phyloP scores from a whole-genome alignment of 2,888 invertebrate species.

The Drosophila cognata region DNA sequence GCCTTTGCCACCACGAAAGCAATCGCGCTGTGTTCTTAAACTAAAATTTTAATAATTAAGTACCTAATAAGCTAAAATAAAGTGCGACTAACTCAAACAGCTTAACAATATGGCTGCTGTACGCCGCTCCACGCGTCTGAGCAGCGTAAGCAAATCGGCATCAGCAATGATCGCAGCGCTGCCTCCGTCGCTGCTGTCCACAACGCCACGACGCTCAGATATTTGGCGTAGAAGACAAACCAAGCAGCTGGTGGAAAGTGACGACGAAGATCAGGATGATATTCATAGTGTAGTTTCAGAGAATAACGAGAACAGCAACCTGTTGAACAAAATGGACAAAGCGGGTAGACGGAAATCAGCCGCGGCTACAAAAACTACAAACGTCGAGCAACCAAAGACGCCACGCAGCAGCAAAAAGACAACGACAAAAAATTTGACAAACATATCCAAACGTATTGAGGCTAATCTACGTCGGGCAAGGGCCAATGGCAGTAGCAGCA shows the following conservation, averaged over 20 bases:
- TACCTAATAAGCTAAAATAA: slow-evolving; percentile 9
- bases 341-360: slow-evolving; percentile 36
- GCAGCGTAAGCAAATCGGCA: slow-evolving; percentile 69
- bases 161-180: slow-evolving; percentile 50
- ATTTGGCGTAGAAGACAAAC: slow-evolving; percentile 76
- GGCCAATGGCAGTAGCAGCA: slow-evolving; percentile 1
- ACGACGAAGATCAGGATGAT: slow-evolving; percentile 71
- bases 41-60: background rate
- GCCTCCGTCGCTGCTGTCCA: slow-evolving; percentile 50
- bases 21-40: slow-evolving; percentile 1
- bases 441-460: slow-evolving; percentile 33
- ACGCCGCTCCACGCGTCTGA: slow-evolving; percentile 82
- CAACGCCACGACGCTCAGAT: slow-evolving; percentile 59
- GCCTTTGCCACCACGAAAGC: slow-evolving; percentile 21
- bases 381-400: slow-evolving; percentile 62
- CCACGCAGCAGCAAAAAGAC: slow-evolving; percentile 74
- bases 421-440: slow-evolving; percentile 21
- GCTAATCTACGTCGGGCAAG: slow-evolving; percentile 20
- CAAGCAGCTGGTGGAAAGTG: slow-evolving; percentile 44
- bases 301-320: slow-evolving; percentile 79
- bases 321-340: slow-evolving; percentile 76
- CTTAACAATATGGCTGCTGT: slow-evolving; percentile 76
- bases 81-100: slow-evolving; percentile 18
- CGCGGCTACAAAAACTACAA: slow-evolving; percentile 19
- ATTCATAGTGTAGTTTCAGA: slow-evolving; percentile 65